These are phyloP conservation scores for Brachyistius frenatus DNA, from an alignment of 2,113 vertebrate genomes.

Conservation along the genomic window DNA sequence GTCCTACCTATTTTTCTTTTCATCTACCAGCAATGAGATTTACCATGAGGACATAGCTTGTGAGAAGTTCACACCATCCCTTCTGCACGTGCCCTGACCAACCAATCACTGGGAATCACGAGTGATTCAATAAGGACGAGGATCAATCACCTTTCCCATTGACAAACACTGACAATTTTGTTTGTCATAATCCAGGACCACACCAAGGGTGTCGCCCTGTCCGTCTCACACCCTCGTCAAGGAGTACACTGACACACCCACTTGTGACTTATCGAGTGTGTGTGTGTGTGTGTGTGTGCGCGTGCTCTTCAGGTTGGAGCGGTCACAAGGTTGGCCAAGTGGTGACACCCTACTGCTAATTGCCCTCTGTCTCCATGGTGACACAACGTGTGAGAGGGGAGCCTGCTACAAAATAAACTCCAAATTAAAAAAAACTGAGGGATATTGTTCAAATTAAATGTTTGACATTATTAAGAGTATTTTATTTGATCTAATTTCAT, in stretches of 20 bases:
- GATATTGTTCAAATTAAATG: no score
- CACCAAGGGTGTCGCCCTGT: not conserved
- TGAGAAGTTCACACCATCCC: not conserved
- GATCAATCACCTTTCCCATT: not conserved
- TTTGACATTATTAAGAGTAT: no score
- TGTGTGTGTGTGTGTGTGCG: not conserved
- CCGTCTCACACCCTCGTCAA: not conserved
- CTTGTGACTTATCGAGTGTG: not conserved
- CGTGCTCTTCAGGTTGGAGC: slow-evolving; percentile 10
- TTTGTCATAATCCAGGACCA: not conserved
- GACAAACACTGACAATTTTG: rapidly evolving
- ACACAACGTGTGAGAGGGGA: slow-evolving; percentile 14
- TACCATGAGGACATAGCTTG: not conserved
- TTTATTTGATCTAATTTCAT: no score
- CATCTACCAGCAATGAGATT: slow-evolving; percentile 12
- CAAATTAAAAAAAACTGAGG: not conserved
- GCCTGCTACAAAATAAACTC: not conserved
- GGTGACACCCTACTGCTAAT: slow-evolving; percentile 60
- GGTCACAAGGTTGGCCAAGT: slow-evolving; percentile 43
- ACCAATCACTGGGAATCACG: not conserved
- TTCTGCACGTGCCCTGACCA: not conserved
- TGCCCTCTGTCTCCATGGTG: slow-evolving; percentile 35
- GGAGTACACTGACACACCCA: slow-evolving; percentile 9
- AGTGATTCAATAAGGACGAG: not conserved
- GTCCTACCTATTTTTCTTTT: not conserved